Evolutionary conservation across 2,113 vertebrate genomes (phyloP).

Genomic region (Ochotona princeps): DNA sequence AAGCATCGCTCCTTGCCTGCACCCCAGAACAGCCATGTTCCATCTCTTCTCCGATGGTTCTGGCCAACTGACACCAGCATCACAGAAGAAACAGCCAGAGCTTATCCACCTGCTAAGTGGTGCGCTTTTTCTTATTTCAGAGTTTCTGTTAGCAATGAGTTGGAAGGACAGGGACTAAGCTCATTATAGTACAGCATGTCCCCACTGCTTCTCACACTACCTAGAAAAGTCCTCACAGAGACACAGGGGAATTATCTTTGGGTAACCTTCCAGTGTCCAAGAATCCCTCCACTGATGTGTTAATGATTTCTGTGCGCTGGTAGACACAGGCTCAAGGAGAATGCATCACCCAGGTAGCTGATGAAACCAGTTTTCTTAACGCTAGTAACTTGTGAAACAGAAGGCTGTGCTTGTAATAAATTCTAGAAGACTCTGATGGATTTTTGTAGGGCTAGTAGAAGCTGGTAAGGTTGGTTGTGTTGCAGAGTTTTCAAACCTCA

Average conservation of each 20-base stretch:
- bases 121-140: too few species aligned
- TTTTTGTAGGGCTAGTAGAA: constrained; percentile 14
- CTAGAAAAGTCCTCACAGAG: not conserved
- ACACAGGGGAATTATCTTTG: not conserved
- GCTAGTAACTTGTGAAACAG: constrained; percentile 5
- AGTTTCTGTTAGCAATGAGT: not conserved
- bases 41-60: accelerated
- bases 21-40: not conserved
- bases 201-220: not conserved
- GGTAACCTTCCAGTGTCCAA: not conserved
- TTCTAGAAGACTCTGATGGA: constrained; percentile 36
- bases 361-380: constrained; percentile 29
- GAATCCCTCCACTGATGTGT: not conserved
- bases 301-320: not conserved
- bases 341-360: not conserved
- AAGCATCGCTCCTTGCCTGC: not conserved
- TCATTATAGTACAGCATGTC: not conserved
- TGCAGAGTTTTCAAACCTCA: constrained; percentile 25
- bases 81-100: not conserved
- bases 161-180: not conserved
- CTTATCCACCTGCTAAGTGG: not conserved
- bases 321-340: not conserved
- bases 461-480: constrained; percentile 30
- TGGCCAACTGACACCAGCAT: not conserved
- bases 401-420: constrained; percentile 21